These are phyloP conservation scores for Pocota personata DNA, from an alignment of 2,888 invertebrate species.

Conservation along the genomic window DNA sequence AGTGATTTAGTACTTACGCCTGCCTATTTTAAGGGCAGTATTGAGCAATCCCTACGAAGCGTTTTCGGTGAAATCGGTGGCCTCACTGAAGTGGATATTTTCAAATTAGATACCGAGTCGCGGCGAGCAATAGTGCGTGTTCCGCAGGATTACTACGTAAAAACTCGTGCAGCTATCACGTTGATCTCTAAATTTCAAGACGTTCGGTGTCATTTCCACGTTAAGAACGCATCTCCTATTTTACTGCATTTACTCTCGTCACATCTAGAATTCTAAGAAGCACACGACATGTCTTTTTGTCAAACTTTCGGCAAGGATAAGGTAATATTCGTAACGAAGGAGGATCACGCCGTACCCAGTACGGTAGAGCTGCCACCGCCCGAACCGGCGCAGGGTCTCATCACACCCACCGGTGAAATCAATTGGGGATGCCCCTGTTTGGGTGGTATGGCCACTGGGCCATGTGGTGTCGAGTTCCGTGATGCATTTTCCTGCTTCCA, in stretches of 20 bases:
- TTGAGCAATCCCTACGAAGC: constrained; percentile 83
- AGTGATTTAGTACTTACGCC: constrained; percentile 82
- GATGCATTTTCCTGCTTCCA: constrained; percentile 98
- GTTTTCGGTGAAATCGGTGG: constrained; percentile 86
- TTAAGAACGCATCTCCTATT: constrained; percentile 83
- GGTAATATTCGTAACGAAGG: constrained; percentile 91
- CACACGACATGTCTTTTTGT: constrained; percentile 83
- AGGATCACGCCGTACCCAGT: constrained; percentile 90
- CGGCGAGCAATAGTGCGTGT: constrained; percentile 85
- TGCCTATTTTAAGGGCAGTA: constrained; percentile 85
- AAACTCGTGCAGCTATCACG: constrained; percentile 85
- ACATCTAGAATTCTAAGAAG: constrained; percentile 40
- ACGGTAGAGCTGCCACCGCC: constrained; percentile 88
- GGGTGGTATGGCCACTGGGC: constrained; percentile 98
- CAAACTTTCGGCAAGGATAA: constrained; percentile 88
- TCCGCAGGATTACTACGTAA: constrained; percentile 84
- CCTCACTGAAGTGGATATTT: constrained; percentile 84
- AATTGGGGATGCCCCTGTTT: constrained; percentile 99
- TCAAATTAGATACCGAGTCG: constrained; percentile 84
- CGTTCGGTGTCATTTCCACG: constrained; percentile 84
- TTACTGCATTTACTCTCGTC: constrained; percentile 48
- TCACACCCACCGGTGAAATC: constrained; percentile 93
- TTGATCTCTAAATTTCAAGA: constrained; percentile 83
- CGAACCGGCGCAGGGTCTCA: constrained; percentile 90
- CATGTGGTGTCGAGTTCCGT: constrained; percentile 96